Evolutionary conservation across 2,888 invertebrate species (phyloP).

Genomic region (Chloromyia formosa): DNA sequence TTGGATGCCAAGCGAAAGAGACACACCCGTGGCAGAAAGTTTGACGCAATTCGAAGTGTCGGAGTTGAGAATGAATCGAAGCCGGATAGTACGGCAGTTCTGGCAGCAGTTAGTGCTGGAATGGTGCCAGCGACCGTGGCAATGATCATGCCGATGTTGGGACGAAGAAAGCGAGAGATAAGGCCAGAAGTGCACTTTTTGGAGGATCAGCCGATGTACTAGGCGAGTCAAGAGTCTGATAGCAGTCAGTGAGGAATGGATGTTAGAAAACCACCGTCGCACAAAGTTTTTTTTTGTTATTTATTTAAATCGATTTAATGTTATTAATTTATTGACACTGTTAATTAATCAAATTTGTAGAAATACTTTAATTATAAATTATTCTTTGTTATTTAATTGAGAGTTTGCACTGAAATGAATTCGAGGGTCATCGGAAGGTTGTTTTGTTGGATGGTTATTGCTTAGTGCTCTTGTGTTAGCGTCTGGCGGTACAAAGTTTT

Average conservation of each 20-base stretch:
- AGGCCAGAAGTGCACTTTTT: not conserved
- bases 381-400: too few relatives aligned
- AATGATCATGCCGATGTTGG: constrained; percentile 80
- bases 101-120: constrained; percentile 71
- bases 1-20: constrained; percentile 10
- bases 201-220: not conserved
- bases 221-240: too few relatives aligned
- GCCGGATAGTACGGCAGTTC: constrained; percentile 51
- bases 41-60: constrained; percentile 47
- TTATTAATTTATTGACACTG: not conserved
- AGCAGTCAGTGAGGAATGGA: not conserved
- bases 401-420: too few relatives aligned
- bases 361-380: too few relatives aligned
- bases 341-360: not conserved
- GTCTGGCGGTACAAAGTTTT: too few relatives aligned
- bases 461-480: too few relatives aligned
- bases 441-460: too few relatives aligned
- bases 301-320: not conserved
- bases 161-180: constrained; percentile 65
- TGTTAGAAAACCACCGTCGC: not conserved
- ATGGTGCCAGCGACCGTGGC: constrained; percentile 85
- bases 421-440: too few relatives aligned
- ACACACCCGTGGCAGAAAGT: not conserved
- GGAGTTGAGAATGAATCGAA: constrained; percentile 40
- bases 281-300: not conserved